Evolutionary conservation across 1,140 invertebrate genomes (phyloP).

Genomic region (Archegozetes longisetosus): DNA sequence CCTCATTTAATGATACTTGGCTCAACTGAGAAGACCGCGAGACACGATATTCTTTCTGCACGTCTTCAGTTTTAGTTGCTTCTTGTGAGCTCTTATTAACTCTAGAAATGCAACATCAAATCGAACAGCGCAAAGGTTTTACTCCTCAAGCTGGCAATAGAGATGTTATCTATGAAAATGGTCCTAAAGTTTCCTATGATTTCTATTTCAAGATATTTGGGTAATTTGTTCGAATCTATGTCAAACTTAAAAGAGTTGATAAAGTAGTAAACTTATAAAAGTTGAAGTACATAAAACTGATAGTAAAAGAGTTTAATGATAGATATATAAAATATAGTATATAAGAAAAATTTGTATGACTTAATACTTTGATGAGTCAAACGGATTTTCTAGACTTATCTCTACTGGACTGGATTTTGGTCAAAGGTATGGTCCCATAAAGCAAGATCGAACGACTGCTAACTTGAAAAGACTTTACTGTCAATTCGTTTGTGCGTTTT

Average conservation of each 20-base stretch:
- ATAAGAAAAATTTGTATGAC: neutral
- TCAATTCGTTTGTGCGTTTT: slow-evolving; percentile 15
- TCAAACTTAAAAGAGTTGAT: no score
- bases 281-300: no score
- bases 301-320: no score
- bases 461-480: slow-evolving; percentile 18
- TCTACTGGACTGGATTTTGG: slow-evolving; percentile 15
- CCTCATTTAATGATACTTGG: no score
- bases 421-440: slow-evolving; percentile 14
- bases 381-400: slow-evolving; percentile 9
- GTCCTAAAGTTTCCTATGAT: slow-evolving; percentile 14
- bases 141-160: neutral
- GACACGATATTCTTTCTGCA: no score
- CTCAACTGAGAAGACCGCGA: no score
- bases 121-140: slow-evolving; percentile 12
- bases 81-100: no score
- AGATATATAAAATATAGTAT: no score
- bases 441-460: slow-evolving; percentile 8
- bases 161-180: slow-evolving; percentile 13
- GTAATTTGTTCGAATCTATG: no score
- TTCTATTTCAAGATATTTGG: slow-evolving; percentile 17
- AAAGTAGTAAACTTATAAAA: no score
- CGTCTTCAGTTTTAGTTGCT: no score
- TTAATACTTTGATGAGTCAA: neutral
- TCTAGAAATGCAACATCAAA: slow-evolving; percentile 1